These are phyloP conservation scores for Apodemia zela DNA, from an alignment of 2,888 invertebrate species.

Conservation along the genomic window DNA sequence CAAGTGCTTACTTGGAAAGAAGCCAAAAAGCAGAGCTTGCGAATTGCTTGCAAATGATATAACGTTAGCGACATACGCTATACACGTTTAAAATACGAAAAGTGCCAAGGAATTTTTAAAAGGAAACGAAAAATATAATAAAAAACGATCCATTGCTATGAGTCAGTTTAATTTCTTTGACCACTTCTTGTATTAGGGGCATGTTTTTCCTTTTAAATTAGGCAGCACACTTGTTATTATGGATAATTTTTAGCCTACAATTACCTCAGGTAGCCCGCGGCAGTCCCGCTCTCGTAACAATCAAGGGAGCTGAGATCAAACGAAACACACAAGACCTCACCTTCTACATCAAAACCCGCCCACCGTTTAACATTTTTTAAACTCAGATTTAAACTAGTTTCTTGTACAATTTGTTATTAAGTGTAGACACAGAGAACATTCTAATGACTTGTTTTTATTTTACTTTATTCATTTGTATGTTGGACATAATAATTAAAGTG, in stretches of 20 bases:
- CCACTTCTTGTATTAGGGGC: slow-evolving; percentile 47
- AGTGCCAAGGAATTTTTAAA: slow-evolving; percentile 40
- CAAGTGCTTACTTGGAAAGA: slow-evolving; percentile 53
- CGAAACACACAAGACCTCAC: slow-evolving; percentile 54
- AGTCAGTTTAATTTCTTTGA: slow-evolving; percentile 27
- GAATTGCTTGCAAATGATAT: slow-evolving; percentile 56
- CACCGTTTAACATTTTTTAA: slow-evolving; percentile 74
- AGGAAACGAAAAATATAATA: slow-evolving; percentile 23
- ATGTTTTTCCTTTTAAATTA: slow-evolving; percentile 60
- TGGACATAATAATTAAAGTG: too few species aligned
- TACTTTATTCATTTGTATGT: background rate
- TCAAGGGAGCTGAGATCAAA: slow-evolving; percentile 42
- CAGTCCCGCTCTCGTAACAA: slow-evolving; percentile 50
- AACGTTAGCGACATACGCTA: slow-evolving; percentile 48
- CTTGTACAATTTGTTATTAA: slow-evolving; percentile 64
- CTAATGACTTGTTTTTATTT: slow-evolving; percentile 3
- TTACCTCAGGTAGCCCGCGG: slow-evolving; percentile 77
- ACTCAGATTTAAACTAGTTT: slow-evolving; percentile 66
- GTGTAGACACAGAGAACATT: slow-evolving; percentile 37
- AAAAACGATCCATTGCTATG: background rate
- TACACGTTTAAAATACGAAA: slow-evolving; percentile 42
- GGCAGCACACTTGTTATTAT: slow-evolving; percentile 74
- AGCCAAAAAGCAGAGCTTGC: slow-evolving; percentile 52
- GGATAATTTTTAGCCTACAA: slow-evolving; percentile 74
- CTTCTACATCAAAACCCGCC: slow-evolving; percentile 59